Evolutionary conservation across 2,888 invertebrate genomes (phyloP).

Genomic region (Caprella mutica): DNA sequence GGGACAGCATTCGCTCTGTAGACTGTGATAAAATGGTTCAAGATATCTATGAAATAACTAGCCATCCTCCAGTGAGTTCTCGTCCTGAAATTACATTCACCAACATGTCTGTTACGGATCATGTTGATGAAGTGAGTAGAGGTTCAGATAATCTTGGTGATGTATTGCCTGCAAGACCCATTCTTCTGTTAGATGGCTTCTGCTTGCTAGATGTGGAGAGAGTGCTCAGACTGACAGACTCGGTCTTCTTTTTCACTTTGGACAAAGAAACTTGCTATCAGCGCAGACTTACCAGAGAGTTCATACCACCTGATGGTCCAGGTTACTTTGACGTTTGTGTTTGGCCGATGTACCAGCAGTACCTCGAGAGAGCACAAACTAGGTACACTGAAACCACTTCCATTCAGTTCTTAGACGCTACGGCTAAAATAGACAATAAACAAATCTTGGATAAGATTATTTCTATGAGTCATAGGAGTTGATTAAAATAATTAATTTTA

Average conservation of each 20-base stretch:
- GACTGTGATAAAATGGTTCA: constrained; percentile 59
- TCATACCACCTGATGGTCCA: constrained; percentile 72
- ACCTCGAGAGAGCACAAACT: too few species aligned
- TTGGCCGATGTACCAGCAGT: constrained; percentile 68
- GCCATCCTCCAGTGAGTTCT: background rate
- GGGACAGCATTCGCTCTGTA: constrained; percentile 50
- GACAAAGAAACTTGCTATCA: constrained; percentile 54
- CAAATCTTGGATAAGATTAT: too few species aligned
- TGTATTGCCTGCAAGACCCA: constrained; percentile 36
- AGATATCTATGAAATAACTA: constrained; percentile 45
- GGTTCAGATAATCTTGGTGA: background rate
- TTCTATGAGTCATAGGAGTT: too few species aligned
- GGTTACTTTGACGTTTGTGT: constrained; percentile 79
- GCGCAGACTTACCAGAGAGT: constrained; percentile 53
- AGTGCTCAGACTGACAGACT: constrained; percentile 54
- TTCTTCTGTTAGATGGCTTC: constrained; percentile 63
- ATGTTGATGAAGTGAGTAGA: background rate
- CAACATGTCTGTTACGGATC: background rate
- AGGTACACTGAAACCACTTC: too few species aligned
- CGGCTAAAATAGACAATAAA: too few species aligned
- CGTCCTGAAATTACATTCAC: background rate
- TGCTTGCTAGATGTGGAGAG: constrained; percentile 58
- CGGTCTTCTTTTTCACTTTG: constrained; percentile 62
- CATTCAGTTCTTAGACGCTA: too few species aligned
- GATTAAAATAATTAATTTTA: too few species aligned